These are phyloP conservation scores for Nannospalax galili DNA, from an alignment of 2,113 vertebrate species.

Conservation along the genomic window DNA sequence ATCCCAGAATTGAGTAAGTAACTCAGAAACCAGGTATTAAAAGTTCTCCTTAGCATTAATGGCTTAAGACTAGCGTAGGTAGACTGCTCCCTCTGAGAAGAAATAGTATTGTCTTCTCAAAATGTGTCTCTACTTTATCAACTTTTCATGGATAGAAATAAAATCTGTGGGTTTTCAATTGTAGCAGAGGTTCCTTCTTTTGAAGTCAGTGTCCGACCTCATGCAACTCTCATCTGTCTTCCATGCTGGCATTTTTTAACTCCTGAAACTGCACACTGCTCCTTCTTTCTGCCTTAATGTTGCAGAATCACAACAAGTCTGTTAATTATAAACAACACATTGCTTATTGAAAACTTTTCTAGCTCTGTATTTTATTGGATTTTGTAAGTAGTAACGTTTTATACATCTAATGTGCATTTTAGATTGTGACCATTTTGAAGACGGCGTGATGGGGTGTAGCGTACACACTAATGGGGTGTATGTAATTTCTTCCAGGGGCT, in stretches of 20 bases:
- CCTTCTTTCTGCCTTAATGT: background rate
- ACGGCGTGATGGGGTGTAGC: background rate
- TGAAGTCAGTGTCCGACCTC: background rate
- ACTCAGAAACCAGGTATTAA: background rate
- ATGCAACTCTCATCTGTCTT: background rate
- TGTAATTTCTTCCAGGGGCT: constrained; percentile 1
- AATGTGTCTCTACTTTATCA: constrained; percentile 15
- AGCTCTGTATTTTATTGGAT: background rate
- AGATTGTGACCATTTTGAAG: background rate
- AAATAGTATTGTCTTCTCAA: background rate
- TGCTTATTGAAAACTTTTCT: background rate
- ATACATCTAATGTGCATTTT: background rate
- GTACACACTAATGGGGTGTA: background rate
- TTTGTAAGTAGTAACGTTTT: background rate
- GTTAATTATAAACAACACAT: background rate
- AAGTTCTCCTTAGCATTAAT: background rate
- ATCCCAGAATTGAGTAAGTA: background rate
- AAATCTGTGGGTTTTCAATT: constrained; percentile 14
- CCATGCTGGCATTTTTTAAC: background rate
- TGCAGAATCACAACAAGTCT: background rate
- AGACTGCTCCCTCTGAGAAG: background rate
- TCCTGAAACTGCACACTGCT: background rate
- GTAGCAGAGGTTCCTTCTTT: background rate
- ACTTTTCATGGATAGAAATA: background rate
- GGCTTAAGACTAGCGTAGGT: background rate